These are phyloP conservation scores for Allygus modestus DNA, from an alignment of 2,888 invertebrate species.

Conservation along the genomic window DNA sequence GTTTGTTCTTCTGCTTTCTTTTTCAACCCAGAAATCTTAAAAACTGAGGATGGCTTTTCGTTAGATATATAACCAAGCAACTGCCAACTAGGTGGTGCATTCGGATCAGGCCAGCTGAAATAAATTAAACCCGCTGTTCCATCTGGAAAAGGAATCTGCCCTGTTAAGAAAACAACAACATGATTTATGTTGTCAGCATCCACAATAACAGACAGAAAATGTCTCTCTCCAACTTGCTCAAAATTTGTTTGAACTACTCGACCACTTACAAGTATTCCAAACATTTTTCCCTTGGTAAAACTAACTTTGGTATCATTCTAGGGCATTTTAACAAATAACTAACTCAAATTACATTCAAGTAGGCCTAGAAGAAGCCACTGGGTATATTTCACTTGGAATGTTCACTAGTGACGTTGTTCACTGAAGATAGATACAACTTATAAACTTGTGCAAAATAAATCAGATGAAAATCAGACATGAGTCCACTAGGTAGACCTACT, in stretches of 20 bases:
- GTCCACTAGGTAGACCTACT: too few relatives aligned
- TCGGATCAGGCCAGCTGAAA: conserved; percentile 95
- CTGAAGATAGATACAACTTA: too few relatives aligned
- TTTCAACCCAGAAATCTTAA: conserved; percentile 93
- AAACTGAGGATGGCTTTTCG: conserved; percentile 97
- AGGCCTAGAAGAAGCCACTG: too few relatives aligned
- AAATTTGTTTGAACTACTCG: conserved; percentile 92
- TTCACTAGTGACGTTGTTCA: too few relatives aligned
- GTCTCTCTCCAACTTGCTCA: conserved; percentile 88
- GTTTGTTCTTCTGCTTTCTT: conserved; percentile 79
- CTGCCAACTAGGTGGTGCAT: conserved; percentile 94
- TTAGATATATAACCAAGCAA: conserved; percentile 96
- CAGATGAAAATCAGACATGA: too few relatives aligned
- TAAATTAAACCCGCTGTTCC: conserved; percentile 89
- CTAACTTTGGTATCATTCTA: neutral
- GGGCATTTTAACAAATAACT: neutral
- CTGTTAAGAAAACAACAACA: conserved; percentile 96
- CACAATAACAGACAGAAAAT: conserved; percentile 90
- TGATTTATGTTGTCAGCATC: conserved; percentile 97
- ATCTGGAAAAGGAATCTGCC: conserved; percentile 88
- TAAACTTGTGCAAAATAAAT: too few relatives aligned
- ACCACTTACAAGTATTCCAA: conserved; percentile 50
- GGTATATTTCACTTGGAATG: too few relatives aligned
- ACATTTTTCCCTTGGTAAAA: conserved; percentile 10
- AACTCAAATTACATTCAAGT: too few relatives aligned